Conservation (phyloP, 2,113 vertebrate genomes). For the Archilochus colubris region DNA sequence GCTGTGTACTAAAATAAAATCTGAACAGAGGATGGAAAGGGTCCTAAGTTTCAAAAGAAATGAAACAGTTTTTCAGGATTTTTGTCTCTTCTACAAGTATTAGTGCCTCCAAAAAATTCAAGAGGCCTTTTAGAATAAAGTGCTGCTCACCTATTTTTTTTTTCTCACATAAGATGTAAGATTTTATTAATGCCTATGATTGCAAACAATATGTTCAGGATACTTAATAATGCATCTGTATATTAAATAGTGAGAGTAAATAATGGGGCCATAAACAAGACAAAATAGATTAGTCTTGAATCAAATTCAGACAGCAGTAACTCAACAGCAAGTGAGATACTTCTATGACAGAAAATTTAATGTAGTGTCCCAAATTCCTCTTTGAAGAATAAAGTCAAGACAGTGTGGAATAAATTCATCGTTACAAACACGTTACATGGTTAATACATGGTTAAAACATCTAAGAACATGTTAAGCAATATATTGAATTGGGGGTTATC, state of each 20-base stretch:
- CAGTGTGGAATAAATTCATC: neutral
- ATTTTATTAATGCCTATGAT: neutral
- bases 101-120: neutral
- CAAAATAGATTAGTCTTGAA: neutral
- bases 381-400: neutral
- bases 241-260: neutral
- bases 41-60: neutral
- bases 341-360: neutral
- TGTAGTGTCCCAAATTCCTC: neutral
- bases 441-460: neutral
- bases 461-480: neutral
- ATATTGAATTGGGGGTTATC: neutral
- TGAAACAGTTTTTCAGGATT: neutral
- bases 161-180: neutral
- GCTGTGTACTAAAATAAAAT: neutral
- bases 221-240: neutral
- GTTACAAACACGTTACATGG: neutral
- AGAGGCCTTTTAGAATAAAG: neutral
- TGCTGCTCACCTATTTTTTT: neutral
- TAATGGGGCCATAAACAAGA: neutral
- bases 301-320: neutral
- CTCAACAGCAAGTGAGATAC: neutral
- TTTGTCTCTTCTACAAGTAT: neutral
- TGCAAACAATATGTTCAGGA: neutral
- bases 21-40: neutral